A percentile compares a stretch with the other conserved stretches of the same genome.
Conservation (phyloP, 2,888 invertebrate species). For the Rotaria socialis region DNA sequence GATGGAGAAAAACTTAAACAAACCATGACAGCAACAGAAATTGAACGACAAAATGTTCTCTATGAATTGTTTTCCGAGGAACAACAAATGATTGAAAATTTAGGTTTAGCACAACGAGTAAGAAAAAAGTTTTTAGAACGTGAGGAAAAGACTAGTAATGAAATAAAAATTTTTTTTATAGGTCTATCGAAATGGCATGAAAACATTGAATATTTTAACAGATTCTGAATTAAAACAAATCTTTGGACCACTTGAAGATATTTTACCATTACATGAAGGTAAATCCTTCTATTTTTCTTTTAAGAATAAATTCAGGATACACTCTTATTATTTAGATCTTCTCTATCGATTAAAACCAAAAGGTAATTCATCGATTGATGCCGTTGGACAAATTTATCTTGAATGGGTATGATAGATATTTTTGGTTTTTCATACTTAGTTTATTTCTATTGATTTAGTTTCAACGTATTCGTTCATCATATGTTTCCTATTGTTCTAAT, state of each 20-base stretch:
- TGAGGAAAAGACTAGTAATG: not conserved
- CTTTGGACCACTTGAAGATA: slow-evolving; percentile 60
- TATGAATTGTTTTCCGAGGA: slow-evolving; percentile 64
- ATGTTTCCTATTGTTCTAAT: slow-evolving; percentile 62
- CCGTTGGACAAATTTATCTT: slow-evolving; percentile 54
- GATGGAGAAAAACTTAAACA: slow-evolving; percentile 30
- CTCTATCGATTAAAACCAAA: slow-evolving; percentile 52
- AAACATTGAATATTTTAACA: slow-evolving; percentile 60
- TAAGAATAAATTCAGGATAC: too few species aligned
- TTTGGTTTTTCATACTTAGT: not conserved
- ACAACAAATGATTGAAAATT: slow-evolving; percentile 61
- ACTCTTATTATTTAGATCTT: slow-evolving; percentile 50
- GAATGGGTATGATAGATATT: slow-evolving; percentile 55
- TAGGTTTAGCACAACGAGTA: slow-evolving; percentile 60
- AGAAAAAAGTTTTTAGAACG: slow-evolving; percentile 45
- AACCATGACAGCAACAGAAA: slow-evolving; percentile 29
- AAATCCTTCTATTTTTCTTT: not conserved
- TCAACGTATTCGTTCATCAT: slow-evolving; percentile 49
- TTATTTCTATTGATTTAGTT: not conserved
- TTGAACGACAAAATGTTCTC: slow-evolving; percentile 56
- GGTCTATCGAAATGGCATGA: slow-evolving; percentile 61
- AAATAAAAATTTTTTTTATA: not conserved
- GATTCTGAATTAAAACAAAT: slow-evolving; percentile 60
- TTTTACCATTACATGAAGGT: slow-evolving; percentile 60
- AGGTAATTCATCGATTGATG: slow-evolving; percentile 61